phyloP scores from a whole-genome alignment of 1,140 invertebrate genomes.

The Camponotus floridanus region DNA sequence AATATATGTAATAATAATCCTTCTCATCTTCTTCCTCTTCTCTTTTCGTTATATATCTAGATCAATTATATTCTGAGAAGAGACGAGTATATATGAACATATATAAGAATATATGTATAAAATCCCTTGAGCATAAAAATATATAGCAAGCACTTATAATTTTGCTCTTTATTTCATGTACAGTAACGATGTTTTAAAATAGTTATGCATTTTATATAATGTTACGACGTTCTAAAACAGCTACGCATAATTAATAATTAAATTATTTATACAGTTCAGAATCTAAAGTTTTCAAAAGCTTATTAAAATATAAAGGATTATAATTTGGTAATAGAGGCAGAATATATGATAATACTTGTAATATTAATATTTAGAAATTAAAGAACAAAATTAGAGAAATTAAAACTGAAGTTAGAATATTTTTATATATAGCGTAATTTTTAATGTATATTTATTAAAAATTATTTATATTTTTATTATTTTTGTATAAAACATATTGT shows the following conservation, averaged over 20 bases:
- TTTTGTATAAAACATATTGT: not conserved
- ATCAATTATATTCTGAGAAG: not conserved
- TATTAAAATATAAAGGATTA: constrained; percentile 22
- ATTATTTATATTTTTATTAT: not conserved
- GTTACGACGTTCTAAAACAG: not conserved
- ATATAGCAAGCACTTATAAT: not conserved
- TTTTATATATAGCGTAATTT: not conserved
- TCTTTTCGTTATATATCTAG: not conserved
- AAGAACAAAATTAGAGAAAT: not conserved
- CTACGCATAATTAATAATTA: constrained; percentile 23
- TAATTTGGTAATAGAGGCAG: not conserved
- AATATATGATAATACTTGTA: not conserved
- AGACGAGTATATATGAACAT: not conserved
- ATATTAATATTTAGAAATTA: not conserved
- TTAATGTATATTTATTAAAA: not conserved
- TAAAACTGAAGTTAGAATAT: not conserved
- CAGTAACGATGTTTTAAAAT: not conserved
- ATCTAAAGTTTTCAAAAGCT: constrained; percentile 21
- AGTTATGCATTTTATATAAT: not conserved
- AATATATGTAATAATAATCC: not conserved
- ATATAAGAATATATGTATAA: not conserved
- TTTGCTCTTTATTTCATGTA: not conserved
- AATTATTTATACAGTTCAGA: constrained; percentile 24
- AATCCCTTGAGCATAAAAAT: not conserved
- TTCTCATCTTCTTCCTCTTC: not conserved